A percentile compares a stretch with the other conserved stretches of the same genome.
These are phyloP conservation scores for Ictidomys tridecemlineatus DNA, from an alignment of 2,113 vertebrate genomes.

Conservation along the genomic window DNA sequence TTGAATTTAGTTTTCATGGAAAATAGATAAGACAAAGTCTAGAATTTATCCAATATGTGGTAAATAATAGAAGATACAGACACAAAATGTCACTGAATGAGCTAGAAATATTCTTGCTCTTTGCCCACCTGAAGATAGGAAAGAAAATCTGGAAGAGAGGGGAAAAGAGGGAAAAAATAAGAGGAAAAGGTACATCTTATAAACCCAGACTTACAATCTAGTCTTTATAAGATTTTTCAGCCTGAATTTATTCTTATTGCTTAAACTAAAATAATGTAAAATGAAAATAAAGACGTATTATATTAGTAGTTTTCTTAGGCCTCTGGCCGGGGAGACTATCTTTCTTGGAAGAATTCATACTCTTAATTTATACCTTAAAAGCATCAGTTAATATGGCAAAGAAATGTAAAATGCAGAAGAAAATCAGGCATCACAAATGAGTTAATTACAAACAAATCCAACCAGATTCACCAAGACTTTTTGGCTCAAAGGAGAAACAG, in stretches of 20 bases:
- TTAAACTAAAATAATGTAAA: neutral
- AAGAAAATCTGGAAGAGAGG: neutral
- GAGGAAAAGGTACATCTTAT: neutral
- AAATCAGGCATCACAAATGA: neutral
- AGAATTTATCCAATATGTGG: neutral
- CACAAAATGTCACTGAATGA: neutral
- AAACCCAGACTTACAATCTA: neutral
- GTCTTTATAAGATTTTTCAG: neutral
- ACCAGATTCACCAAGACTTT: neutral
- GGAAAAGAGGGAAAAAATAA: neutral
- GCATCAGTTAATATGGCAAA: neutral
- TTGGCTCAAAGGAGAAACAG: too few relatives aligned
- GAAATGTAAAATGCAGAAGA: neutral
- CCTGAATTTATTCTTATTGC: neutral
- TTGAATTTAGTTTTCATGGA: constrained; percentile 27
- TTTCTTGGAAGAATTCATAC: neutral
- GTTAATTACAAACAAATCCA: neutral
- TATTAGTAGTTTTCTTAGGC: too few relatives aligned
- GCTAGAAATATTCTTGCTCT: neutral
- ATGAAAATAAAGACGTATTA: neutral
- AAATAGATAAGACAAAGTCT: neutral
- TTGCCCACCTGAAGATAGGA: neutral
- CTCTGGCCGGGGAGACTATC: neutral
- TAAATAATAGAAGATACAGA: neutral
- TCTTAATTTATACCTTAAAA: neutral